These are phyloP conservation scores for Charadrius vociferus DNA, from an alignment of 2,113 vertebrate genomes.

Conservation along the genomic window DNA sequence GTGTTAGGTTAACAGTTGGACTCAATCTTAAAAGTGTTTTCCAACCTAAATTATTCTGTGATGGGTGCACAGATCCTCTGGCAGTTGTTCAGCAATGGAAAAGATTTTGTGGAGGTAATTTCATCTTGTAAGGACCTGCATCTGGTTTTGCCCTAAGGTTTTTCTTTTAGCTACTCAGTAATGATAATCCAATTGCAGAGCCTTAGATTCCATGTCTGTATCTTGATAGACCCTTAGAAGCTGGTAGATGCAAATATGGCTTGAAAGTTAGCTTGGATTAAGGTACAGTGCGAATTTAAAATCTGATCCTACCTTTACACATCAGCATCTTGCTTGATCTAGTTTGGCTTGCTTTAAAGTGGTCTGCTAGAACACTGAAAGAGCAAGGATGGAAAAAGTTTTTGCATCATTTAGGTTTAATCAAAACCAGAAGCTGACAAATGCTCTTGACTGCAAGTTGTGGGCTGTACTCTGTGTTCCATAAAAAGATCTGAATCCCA, in stretches of 20 bases:
- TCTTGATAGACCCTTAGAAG: not conserved
- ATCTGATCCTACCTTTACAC: not conserved
- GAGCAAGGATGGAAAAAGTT: not conserved
- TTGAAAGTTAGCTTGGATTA: not conserved
- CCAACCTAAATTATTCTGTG: not conserved
- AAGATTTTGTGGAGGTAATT: not conserved
- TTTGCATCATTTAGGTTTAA: not conserved
- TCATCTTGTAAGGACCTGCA: not conserved
- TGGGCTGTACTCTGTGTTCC: not conserved
- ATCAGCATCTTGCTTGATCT: not conserved
- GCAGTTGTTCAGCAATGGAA: not conserved
- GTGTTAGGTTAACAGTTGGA: not conserved
- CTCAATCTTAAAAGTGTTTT: not conserved
- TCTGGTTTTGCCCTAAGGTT: not conserved
- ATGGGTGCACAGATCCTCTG: not conserved
- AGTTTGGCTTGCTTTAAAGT: not conserved
- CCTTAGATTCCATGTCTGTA: not conserved
- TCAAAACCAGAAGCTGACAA: conserved; percentile 1
- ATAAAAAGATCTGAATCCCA: not conserved
- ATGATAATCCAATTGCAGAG: not conserved
- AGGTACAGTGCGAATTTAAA: not conserved
- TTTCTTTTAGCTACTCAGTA: not conserved
- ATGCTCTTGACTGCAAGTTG: not conserved
- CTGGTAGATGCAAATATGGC: not conserved
- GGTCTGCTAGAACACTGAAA: not conserved